Conservation (phyloP, 1,140 invertebrate species). For the Artemia franciscana region DNA sequence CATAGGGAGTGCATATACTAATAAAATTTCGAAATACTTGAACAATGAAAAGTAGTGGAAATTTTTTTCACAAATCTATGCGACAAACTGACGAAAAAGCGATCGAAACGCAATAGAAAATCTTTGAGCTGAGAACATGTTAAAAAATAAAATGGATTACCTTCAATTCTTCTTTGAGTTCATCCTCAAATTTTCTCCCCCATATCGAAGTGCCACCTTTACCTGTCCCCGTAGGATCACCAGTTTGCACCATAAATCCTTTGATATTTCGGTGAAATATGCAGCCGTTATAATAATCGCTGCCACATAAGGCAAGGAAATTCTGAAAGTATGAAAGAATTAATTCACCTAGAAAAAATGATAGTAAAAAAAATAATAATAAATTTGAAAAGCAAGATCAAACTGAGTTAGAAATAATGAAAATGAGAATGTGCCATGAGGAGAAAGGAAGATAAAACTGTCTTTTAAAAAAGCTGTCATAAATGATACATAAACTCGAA, state of each 20-base stretch:
- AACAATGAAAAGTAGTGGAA: no score
- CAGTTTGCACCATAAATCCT: constrained; percentile 92
- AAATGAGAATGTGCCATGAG: no score
- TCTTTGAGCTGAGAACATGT: not conserved
- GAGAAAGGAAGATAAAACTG: no score
- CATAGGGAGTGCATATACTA: no score
- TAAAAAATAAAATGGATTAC: constrained; percentile 22
- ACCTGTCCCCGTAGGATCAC: constrained; percentile 82
- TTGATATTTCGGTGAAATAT: constrained; percentile 94
- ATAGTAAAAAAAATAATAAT: not conserved
- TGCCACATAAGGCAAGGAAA: constrained; percentile 86
- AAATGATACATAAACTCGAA: no score
- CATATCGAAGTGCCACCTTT: constrained; percentile 81
- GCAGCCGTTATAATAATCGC: constrained; percentile 81
- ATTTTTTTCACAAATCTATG: no score
- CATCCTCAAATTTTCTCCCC: constrained; percentile 81
- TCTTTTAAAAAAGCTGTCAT: no score
- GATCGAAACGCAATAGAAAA: no score
- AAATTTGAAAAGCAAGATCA: not conserved
- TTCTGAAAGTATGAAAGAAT: constrained; percentile 38
- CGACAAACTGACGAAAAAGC: no score
- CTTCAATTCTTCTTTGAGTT: constrained; percentile 81
- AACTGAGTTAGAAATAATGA: not conserved
- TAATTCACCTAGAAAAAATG: constrained; percentile 2
- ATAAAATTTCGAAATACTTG: no score